phyloP scores from a whole-genome alignment of 2,797 vertebrate genomes.

The Enteromius fasciolatus region DNA sequence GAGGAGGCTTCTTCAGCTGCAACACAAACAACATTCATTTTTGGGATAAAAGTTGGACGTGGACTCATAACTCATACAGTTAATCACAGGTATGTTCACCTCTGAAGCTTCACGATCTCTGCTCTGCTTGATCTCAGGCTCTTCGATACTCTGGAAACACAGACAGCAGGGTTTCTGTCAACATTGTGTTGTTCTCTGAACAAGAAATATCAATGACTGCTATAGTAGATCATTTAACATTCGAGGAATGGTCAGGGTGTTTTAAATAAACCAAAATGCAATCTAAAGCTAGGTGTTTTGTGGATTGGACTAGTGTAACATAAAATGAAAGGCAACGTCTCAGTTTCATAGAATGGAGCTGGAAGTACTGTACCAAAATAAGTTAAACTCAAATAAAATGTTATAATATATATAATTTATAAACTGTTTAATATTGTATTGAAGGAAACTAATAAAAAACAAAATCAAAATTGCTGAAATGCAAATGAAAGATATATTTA shows the following conservation, averaged over 20 bases:
- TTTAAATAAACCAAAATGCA: background rate
- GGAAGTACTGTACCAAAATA: background rate
- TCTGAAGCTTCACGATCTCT: background rate
- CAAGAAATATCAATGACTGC: background rate
- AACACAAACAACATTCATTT: too few relatives aligned
- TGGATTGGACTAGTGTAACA: background rate
- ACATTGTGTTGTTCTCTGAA: background rate
- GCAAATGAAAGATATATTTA: too few relatives aligned
- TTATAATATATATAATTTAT: too few relatives aligned
- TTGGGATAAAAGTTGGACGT: too few relatives aligned
- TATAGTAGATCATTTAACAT: background rate
- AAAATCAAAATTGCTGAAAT: too few relatives aligned
- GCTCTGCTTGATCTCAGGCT: background rate
- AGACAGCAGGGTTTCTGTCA: background rate
- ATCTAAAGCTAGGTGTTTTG: background rate
- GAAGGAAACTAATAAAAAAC: too few relatives aligned
- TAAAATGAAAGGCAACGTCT: background rate
- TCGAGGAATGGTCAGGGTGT: background rate
- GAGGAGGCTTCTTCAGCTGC: slow-evolving; percentile 22
- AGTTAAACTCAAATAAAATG: background rate
- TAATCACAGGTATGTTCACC: background rate
- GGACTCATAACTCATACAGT: background rate
- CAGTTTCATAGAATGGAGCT: background rate
- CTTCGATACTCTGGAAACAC: background rate
- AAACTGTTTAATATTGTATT: too few relatives aligned